Base-by-base conservation (phyloP, 2,888 invertebrate species). In the Nomada goodeniana region DNA sequence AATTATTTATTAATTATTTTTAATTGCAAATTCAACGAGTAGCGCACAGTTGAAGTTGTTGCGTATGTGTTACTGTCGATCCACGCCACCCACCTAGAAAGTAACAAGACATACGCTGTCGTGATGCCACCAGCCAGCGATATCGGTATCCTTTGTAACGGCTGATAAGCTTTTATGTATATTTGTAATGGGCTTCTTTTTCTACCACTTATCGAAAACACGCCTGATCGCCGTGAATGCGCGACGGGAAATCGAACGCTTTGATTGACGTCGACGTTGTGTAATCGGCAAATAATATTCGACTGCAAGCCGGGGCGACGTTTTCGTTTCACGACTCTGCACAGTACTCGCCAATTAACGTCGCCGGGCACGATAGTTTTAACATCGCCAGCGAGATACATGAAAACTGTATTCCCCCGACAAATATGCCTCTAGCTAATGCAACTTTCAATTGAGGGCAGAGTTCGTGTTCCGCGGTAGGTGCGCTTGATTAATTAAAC, bases 91-190 rank as follows among this genome's bases (percentile, higher is more conserved):
- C 2, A 13, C 18, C 44, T 57, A 26, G 63, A 78, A 71, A 63
- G 64, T 29, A n/a, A 65, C 11, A 36, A 55, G n/a, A 53, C 63
- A 36, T 75, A 18, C 47, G 29, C n/a, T 15, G 29, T 9, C 10
- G 5, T 1, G 47, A 70, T 73, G 73, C 44, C 53, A 53, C 57
- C 15, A 15, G 44, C 26, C 10, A 26, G 36, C 23, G 69, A 72
- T 75, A 75, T 77, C 76, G 73, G 67, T 77, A 72, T 69, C 61
- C 55, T 57, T 10, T 44, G 36, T n/a, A 36, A 10, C 9, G 20
- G 15, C 53, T 55, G 77, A 86, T 83, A 80, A 85, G 64, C 36
- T 36, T 36, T 36, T 36, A 36, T 36, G 36, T 72, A n/a, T 73
- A 44, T 64, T 83, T 64, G 52, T 65, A 83, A 64, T 26, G 3